Evolutionary conservation across 1,140 invertebrate genomes (phyloP).

Genomic region (Magallana angulata): DNA sequence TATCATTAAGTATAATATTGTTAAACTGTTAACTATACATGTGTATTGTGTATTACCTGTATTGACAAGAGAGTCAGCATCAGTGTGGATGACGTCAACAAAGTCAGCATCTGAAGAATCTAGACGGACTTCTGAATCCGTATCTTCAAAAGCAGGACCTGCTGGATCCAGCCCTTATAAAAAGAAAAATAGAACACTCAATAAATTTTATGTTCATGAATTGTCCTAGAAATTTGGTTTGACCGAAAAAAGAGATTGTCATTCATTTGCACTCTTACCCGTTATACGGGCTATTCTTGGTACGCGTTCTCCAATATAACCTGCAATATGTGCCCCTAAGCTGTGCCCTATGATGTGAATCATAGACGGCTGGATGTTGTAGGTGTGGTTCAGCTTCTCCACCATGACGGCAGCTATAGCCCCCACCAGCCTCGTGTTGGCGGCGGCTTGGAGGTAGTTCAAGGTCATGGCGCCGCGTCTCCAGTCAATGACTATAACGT

Average conservation of each 20-base stretch:
- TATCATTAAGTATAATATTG: too few relatives aligned
- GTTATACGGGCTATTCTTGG: slow-evolving; percentile 88
- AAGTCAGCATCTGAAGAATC: slow-evolving; percentile 88
- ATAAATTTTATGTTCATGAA: background rate
- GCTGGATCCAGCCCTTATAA: slow-evolving; percentile 85
- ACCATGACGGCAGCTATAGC: slow-evolving; percentile 89
- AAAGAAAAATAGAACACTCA: background rate
- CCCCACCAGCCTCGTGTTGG: slow-evolving; percentile 94
- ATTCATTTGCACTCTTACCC: slow-evolving; percentile 65
- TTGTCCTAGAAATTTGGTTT: background rate
- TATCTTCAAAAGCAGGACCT: slow-evolving; percentile 84
- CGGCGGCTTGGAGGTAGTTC: slow-evolving; percentile 94
- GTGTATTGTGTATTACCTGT: too few relatives aligned
- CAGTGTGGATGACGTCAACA: slow-evolving; percentile 96
- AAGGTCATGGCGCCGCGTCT: slow-evolving; percentile 89
- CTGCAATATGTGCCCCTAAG: slow-evolving; percentile 91
- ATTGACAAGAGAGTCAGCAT: slow-evolving; percentile 81
- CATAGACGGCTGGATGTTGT: slow-evolving; percentile 11
- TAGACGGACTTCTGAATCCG: slow-evolving; percentile 76
- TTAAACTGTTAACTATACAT: background rate
- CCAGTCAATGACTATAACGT: slow-evolving; percentile 96
- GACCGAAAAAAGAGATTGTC: too few relatives aligned
- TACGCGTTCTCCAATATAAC: slow-evolving; percentile 92
- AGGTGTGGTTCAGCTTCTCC: background rate
- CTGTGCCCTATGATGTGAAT: slow-evolving; percentile 94